Evolutionary conservation across 2,797 vertebrate genomes (phyloP), one percentile per base, ranked within the genome.

Genomic region (Melopsittacus undulatus): DNA sequence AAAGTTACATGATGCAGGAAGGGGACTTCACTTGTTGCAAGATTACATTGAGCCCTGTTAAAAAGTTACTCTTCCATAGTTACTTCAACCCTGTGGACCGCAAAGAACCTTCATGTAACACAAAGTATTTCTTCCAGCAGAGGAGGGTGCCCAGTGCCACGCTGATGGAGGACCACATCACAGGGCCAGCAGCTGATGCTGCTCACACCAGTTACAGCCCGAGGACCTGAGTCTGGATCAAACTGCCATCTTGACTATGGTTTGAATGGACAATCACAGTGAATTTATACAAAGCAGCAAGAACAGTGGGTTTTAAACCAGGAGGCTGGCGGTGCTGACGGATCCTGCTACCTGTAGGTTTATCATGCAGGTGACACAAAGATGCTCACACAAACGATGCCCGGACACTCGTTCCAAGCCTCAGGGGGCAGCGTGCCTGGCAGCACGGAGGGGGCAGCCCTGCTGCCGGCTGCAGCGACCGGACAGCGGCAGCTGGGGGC

Each of bases 191-290:
- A 59, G 56, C n/a, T 36, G 23, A 36, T 26, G 56, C 15, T 36
- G 23, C 56, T 59, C 56, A 36, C 23, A 59, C 34, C 34, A 36
- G n/a, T 5, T 24, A 11, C 19, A 21, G 52, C 32, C 30, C 0
- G 19, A 61, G 42, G 2, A n/a, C 63, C 74, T 34, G 59, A 49
- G 42, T 40, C 42, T 14, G 77, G n/a, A 84, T 51, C 52, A 20
- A 67, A 40, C 90, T 77, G 87, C 86, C 89, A 91, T 77, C 86
- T 86, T 79, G 76, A 8, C 79, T 56, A 22, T 4, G 32, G 46
- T 29, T 74, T 22, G 43, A 54, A 54, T 0, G 77, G 70, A 19
- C 83, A 57, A 36, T 2, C 56, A 59, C 56, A 11, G n/a, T 29
- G 74, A 17, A 78, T 40, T 19, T 11, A 2, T 29, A 26, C 18